Base-by-base conservation (phyloP, 1,140 invertebrate genomes). In the Drosophila navojoa region DNA sequence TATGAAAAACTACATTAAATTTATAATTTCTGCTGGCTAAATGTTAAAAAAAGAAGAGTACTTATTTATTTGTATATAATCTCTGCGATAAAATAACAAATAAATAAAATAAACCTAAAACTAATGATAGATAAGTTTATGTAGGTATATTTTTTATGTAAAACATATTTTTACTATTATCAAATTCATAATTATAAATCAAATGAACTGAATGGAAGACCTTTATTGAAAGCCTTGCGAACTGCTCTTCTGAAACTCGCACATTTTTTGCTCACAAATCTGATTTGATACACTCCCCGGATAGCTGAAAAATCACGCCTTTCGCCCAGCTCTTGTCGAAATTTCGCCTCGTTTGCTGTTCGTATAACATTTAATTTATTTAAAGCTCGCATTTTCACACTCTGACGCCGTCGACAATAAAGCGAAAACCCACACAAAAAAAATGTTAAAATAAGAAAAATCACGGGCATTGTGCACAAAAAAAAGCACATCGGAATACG, bases 361-460 rank as follows among this genome's bases (percentile, higher is more conserved):
- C 71, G 70, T 67, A 81, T 67, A 69, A 70, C 52, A 77, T 81
- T 85, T 87, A 86, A 85, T 85, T 85, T 85, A 85, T 87, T 85
- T 85, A 87, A 87, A 81, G 82, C 82, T 71, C 61, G 57, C 71
- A 59, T 81, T 85, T 85, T 81, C 57, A 81, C 82, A 81, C 82
- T 72, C 64, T 52, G 77, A 59, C 71, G 71, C 75, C 74, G 35
- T 40, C 59, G 42, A 55, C 19, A 44, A 68, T 49, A 55, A 67
- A 71, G 22, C 22, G 32, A 71, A 72, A 67, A 45, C 45, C 73
- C 57, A 42, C 57, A 54, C 50, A 67, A 27, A 44, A 59, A 7
- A 11, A 42, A 42, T 16, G n/a, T 6, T 44, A 70, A 44, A 45
- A 70, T 29, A 50, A 35, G 47, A n/a, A 60, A 57, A 72, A 55